A percentile compares a stretch with the other conserved stretches of the same genome.
These are phyloP conservation scores for Chromoteleia sp. DNA, from an alignment of 2,888 invertebrate genomes.

Conservation along the genomic window DNA sequence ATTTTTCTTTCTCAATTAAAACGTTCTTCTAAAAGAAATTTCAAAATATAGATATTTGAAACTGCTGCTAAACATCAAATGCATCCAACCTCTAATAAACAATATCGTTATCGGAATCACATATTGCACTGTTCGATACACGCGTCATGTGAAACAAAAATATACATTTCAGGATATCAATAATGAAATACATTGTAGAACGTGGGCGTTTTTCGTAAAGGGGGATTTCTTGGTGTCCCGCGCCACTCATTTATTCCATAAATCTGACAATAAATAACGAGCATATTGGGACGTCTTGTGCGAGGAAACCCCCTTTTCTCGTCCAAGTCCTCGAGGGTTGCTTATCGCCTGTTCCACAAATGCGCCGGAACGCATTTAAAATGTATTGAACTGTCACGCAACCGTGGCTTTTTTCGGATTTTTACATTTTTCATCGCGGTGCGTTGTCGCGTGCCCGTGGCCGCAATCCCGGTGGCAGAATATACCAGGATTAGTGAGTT, in stretches of 20 bases:
- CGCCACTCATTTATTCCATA: slow-evolving; percentile 83
- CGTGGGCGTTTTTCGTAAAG: slow-evolving; percentile 50
- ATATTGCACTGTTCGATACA: slow-evolving; percentile 31
- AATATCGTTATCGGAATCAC: slow-evolving; percentile 24
- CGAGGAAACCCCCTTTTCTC: slow-evolving; percentile 68
- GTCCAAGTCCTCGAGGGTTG: slow-evolving; percentile 71
- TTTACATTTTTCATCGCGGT: slow-evolving; percentile 83
- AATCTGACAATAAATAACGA: slow-evolving; percentile 84
- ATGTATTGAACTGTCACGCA: slow-evolving; percentile 84
- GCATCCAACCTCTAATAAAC: background rate
- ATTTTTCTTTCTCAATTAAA: no score
- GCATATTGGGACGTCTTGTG: slow-evolving; percentile 78
- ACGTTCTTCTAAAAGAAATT: no score
- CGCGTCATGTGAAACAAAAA: slow-evolving; percentile 38
- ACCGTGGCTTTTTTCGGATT: slow-evolving; percentile 81
- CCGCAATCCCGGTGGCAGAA: slow-evolving; percentile 67
- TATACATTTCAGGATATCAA: slow-evolving; percentile 59
- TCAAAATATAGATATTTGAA: no score
- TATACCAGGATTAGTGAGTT: slow-evolving; percentile 79
- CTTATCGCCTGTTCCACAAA: slow-evolving; percentile 81
- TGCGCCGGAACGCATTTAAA: slow-evolving; percentile 84
- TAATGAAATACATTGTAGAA: slow-evolving; percentile 68
- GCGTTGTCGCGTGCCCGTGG: slow-evolving; percentile 62
- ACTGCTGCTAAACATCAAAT: no score
- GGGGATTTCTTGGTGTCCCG: slow-evolving; percentile 68